Percentiles rank a stretch among this genome's conserved stretches.
phyloP scores from a whole-genome alignment of 2,888 invertebrate genomes.

The Drosophila mettleri region DNA sequence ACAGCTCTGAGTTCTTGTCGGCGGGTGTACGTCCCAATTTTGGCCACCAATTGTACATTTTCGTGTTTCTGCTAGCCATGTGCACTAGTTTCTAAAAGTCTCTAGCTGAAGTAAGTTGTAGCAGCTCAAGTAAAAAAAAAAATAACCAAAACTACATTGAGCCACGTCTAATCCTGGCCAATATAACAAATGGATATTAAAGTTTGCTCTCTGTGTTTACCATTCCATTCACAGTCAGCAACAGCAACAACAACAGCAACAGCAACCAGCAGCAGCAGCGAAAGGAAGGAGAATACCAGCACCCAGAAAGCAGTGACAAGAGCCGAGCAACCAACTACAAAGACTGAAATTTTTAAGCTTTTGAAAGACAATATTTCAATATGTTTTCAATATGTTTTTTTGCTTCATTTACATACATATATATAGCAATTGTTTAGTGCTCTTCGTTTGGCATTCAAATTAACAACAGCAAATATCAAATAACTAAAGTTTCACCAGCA shows the following conservation, averaged over 20 bases:
- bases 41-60: constrained; percentile 72
- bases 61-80: constrained; percentile 63
- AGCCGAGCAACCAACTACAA: constrained; percentile 80
- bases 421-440: constrained; percentile 49
- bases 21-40: constrained; percentile 60
- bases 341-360: constrained; percentile 86
- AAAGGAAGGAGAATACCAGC: constrained; percentile 29
- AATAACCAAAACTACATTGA: background rate
- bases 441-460: constrained; percentile 45
- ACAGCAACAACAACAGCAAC: constrained; percentile 1
- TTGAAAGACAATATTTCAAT: constrained; percentile 85
- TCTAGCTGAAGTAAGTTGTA: constrained; percentile 69
- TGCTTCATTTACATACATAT: constrained; percentile 54
- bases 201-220: background rate
- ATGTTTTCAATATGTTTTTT: constrained; percentile 67
- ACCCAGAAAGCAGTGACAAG: constrained; percentile 63
- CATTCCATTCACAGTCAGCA: constrained; percentile 39
- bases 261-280: constrained; percentile 17
- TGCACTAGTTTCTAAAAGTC: constrained; percentile 68
- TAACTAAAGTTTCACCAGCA: constrained; percentile 15
- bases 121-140: constrained; percentile 2
- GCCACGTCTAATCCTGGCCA: background rate
- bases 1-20: constrained; percentile 68
- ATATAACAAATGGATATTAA: constrained; percentile 35
- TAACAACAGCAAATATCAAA: constrained; percentile 28